Evolutionary conservation across 2,888 invertebrate species (phyloP).

Genomic region (Dermolepida albohirtum): DNA sequence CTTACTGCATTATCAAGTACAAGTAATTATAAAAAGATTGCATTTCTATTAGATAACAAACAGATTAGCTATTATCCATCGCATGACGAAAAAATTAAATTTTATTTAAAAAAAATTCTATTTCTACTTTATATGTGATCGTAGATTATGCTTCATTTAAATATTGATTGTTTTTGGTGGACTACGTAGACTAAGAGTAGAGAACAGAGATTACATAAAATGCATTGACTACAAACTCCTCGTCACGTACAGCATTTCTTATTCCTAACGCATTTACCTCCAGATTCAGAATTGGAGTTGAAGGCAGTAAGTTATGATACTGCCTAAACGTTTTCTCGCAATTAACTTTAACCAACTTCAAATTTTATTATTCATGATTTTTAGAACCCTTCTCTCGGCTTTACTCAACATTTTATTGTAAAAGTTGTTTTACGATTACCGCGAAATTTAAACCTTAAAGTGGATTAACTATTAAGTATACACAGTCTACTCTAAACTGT

Average conservation of each 20-base stretch:
- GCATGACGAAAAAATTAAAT: too few species aligned
- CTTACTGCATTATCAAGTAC: too few species aligned
- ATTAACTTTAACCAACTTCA: conserved; percentile 43
- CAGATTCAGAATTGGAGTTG: background rate
- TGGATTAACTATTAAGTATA: conserved; percentile 28
- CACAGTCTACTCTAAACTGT: background rate
- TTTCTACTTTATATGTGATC: too few species aligned
- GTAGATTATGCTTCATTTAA: too few species aligned
- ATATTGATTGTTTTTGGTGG: too few species aligned
- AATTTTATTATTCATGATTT: conserved; percentile 50
- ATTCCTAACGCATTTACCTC: conserved; percentile 1
- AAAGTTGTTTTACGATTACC: conserved; percentile 50
- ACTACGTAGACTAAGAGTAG: too few species aligned
- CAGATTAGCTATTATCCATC: too few species aligned
- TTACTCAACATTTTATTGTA: conserved; percentile 43
- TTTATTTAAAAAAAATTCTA: too few species aligned
- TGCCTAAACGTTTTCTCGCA: conserved; percentile 22
- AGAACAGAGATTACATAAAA: too few species aligned
- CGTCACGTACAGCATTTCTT: background rate
- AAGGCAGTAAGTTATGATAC: conserved; percentile 18
- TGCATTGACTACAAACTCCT: too few species aligned
- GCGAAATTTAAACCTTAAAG: conserved; percentile 45
- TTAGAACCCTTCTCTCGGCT: conserved; percentile 27
- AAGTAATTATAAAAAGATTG: too few species aligned
- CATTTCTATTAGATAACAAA: too few species aligned